These are phyloP conservation scores for Ivindomyrus marchei DNA, from an alignment of 2,113 vertebrate species.

Conservation along the genomic window DNA sequence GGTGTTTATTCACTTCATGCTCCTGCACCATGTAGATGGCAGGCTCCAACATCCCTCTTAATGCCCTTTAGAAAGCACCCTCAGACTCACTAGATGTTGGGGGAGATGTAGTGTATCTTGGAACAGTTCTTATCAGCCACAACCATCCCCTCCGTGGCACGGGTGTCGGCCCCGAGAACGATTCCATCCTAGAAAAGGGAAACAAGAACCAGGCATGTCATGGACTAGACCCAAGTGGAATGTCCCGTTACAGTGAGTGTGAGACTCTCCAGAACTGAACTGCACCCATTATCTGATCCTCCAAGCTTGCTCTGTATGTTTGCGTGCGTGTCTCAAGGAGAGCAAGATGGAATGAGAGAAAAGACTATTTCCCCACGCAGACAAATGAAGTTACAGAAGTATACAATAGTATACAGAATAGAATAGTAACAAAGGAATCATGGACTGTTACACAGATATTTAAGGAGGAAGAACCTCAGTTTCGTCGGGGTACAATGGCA, in stretches of 20 bases:
- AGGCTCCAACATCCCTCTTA: not conserved
- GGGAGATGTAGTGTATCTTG: constrained; percentile 95
- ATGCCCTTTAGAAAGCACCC: not conserved
- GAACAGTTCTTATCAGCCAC: constrained; percentile 98
- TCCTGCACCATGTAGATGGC: not conserved
- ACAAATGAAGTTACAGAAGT: not conserved
- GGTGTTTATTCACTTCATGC: not conserved
- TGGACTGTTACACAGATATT: not conserved
- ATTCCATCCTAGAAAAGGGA: constrained; percentile 71
- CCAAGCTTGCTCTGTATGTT: not conserved
- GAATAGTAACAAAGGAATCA: not conserved
- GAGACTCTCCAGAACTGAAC: not conserved
- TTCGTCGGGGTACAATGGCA: not conserved
- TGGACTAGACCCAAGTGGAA: not conserved
- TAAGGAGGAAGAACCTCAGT: not conserved
- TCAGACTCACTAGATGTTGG: constrained; percentile 89
- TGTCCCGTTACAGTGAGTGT: not conserved
- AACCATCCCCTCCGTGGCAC: constrained; percentile 91
- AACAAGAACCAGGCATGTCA: not conserved
- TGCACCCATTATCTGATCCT: not conserved
- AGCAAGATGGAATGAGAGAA: not conserved
- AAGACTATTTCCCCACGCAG: not conserved
- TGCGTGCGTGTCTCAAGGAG: not conserved
- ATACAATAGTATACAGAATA: not conserved
- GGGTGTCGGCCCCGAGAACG: constrained; percentile 86